Evolutionary conservation across 2,113 vertebrate species (phyloP).

Genomic region (Ahaetulla prasina): DNA sequence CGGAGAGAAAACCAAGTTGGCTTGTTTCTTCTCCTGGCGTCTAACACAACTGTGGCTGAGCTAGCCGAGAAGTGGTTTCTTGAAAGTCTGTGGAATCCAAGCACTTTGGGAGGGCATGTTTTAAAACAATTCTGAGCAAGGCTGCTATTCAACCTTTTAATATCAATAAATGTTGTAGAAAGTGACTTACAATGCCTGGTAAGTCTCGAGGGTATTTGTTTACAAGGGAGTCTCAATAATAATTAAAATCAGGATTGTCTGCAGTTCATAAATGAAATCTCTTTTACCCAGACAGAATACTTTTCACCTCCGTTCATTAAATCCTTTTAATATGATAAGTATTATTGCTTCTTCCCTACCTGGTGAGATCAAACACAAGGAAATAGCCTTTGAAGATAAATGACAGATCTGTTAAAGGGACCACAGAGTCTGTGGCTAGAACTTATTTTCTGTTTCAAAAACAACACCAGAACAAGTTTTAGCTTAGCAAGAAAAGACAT

Average conservation of each 20-base stretch:
- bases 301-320: slow-evolving; percentile 12
- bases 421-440: background rate
- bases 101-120: background rate
- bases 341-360: background rate
- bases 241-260: background rate
- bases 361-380: background rate
- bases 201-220: background rate
- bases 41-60: too few species aligned
- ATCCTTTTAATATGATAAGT: background rate
- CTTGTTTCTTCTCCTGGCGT: too few species aligned
- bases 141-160: background rate
- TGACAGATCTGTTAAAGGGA: background rate
- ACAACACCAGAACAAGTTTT: background rate
- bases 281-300: background rate
- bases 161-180: background rate
- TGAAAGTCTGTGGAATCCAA: background rate
- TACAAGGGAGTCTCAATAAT: background rate
- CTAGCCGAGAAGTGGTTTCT: too few species aligned
- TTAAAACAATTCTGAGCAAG: background rate
- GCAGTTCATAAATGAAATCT: background rate
- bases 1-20: too few species aligned
- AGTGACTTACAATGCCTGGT: background rate
- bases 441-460: fast-evolving
- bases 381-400: background rate
- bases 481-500: background rate